Conservation (phyloP, 2,113 vertebrate genomes). For the Chiloscyllium plagiosum region DNA sequence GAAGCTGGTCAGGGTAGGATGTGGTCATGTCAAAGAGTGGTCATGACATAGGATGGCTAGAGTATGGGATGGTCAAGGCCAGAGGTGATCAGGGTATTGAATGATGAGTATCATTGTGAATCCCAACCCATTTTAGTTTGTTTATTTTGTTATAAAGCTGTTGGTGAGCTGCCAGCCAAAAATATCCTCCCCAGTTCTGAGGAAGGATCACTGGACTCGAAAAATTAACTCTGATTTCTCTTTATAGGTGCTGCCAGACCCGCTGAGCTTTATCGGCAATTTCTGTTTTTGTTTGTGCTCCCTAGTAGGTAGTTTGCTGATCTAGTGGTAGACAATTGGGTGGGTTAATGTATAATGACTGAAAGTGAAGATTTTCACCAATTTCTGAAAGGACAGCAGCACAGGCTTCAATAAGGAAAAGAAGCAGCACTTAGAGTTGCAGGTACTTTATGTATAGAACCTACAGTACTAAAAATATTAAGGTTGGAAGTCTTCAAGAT, state of each 20-base stretch:
- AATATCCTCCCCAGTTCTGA: background rate
- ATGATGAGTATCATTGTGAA: background rate
- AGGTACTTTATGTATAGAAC: background rate
- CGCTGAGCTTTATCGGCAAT: too few relatives aligned
- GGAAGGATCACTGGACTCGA: too few relatives aligned
- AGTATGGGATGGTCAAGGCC: too few relatives aligned
- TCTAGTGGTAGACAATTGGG: background rate
- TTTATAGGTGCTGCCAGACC: too few relatives aligned
- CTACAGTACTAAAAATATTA: background rate
- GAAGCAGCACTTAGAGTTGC: background rate
- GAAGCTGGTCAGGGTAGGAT: background rate
- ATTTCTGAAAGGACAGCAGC: background rate
- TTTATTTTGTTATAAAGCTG: background rate
- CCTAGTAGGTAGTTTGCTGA: too few relatives aligned
- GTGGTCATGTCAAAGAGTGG: too few relatives aligned
- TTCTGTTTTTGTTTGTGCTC: too few relatives aligned
- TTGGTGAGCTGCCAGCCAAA: background rate
- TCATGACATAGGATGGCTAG: too few relatives aligned
- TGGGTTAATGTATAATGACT: background rate
- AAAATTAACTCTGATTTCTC: too few relatives aligned
- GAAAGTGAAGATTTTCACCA: background rate
- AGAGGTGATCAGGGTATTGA: too few relatives aligned
- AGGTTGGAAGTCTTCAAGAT: background rate
- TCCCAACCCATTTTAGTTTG: background rate
- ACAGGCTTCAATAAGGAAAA: background rate